Percentiles rank a stretch among this genome's conserved stretches.
Conservation (phyloP, 2,797 vertebrate genomes). For the Phaenicophaeus curvirostris region DNA sequence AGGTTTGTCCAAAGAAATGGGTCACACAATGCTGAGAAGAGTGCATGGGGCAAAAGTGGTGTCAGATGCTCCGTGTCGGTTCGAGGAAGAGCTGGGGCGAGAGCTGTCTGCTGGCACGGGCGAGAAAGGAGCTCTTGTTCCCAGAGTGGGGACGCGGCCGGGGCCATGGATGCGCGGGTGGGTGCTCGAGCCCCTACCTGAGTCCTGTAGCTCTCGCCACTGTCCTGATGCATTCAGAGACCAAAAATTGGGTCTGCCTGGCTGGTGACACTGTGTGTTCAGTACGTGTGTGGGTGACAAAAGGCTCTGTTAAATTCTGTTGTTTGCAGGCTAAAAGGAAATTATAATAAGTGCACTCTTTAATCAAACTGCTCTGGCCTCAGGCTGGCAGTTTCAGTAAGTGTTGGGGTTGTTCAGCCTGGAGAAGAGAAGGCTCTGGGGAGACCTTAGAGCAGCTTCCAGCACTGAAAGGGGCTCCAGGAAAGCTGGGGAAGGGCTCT, state of each 20-base stretch:
- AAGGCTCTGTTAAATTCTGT: neutral
- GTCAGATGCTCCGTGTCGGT: slow-evolving; percentile 11
- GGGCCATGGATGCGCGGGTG: neutral
- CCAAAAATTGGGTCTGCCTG: neutral
- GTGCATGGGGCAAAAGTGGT: neutral
- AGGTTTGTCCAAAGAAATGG: neutral
- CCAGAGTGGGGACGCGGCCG: neutral
- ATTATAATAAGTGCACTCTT: slow-evolving; percentile 29
- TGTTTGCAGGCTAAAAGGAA: slow-evolving; percentile 2
- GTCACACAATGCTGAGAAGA: neutral
- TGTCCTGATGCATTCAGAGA: fast-evolving
- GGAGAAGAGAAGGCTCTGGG: no score
- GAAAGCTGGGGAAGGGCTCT: no score
- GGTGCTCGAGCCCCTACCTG: neutral
- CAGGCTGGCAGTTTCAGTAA: neutral
- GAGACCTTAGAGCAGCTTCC: no score
- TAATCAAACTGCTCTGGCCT: slow-evolving; percentile 53
- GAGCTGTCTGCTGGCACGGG: neutral
- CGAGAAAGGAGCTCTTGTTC: slow-evolving; percentile 27
- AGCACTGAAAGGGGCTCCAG: no score
- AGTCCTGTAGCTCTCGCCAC: neutral
- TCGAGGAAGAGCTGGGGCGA: neutral
- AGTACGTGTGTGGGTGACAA: neutral
- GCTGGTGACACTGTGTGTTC: neutral
- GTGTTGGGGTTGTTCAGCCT: no score